Evolutionary conservation across 2,797 vertebrate genomes (phyloP).

Genomic region (Protonibea diacanthus): DNA sequence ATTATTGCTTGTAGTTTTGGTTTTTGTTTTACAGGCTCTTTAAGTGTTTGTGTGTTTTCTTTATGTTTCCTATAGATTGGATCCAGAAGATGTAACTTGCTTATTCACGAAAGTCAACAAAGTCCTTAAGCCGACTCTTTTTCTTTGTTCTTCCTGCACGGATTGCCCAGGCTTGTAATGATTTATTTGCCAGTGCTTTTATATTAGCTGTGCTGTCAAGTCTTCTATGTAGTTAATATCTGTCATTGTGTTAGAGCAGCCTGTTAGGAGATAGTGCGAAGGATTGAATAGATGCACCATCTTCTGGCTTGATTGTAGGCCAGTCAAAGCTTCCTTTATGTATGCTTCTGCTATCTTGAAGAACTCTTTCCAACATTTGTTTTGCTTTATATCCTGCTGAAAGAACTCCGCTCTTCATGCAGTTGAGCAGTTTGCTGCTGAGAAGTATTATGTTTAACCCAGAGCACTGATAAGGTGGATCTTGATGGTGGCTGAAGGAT

Average conservation of each 20-base stretch:
- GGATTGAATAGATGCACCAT: constrained; percentile 15
- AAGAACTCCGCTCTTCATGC: too few species aligned
- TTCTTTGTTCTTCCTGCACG: constrained; percentile 35
- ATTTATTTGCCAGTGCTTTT: constrained; percentile 22
- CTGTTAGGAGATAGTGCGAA: constrained; percentile 27
- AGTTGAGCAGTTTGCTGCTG: too few species aligned
- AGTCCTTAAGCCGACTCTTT: constrained; percentile 6
- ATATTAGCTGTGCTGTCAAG: constrained; percentile 28
- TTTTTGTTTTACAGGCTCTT: neutral
- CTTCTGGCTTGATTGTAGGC: constrained; percentile 24
- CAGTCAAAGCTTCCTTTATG: constrained; percentile 32
- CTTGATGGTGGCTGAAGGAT: too few species aligned
- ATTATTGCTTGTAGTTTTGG: neutral
- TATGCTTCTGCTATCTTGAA: constrained; percentile 39
- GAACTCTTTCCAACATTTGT: constrained; percentile 11
- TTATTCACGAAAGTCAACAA: neutral
- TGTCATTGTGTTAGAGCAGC: constrained; percentile 19
- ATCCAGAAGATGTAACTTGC: neutral
- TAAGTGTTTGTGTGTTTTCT: neutral
- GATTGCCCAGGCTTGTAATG: constrained; percentile 33
- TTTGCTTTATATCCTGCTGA: too few species aligned
- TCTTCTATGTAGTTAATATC: constrained; percentile 28
- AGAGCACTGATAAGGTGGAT: too few species aligned
- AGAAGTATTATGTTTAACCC: too few species aligned
- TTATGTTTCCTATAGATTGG: neutral